phyloP scores from a whole-genome alignment of 2,797 vertebrate genomes.

The Aselliscus stoliczkanus region DNA sequence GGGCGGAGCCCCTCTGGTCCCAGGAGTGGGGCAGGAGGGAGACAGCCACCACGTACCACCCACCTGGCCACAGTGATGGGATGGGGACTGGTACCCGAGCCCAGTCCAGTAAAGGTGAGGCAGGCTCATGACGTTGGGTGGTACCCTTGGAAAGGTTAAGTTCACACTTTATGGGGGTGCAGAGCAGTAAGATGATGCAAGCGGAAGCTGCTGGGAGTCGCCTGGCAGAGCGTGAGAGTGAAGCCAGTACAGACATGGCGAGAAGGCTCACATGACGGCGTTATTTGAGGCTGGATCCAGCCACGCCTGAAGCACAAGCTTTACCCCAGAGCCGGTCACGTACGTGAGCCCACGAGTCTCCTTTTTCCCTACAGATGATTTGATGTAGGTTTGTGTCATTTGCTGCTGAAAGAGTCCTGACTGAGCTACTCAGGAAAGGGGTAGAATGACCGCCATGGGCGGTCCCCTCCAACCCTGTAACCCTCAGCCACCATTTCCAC shows the following conservation, averaged over 20 bases:
- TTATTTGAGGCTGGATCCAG: background rate
- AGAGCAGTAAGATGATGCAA: background rate
- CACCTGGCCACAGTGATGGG: background rate
- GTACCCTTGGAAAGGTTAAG: background rate
- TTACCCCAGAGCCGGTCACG: background rate
- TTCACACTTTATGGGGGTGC: background rate
- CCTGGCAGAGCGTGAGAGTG: accelerated
- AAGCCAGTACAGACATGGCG: no score
- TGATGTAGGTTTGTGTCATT: background rate
- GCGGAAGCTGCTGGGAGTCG: background rate
- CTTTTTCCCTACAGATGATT: background rate
- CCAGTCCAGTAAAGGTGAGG: background rate
- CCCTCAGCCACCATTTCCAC: accelerated
- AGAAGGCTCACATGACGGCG: accelerated
- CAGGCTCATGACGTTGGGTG: background rate
- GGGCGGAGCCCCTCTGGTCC: background rate
- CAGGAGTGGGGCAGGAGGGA: background rate
- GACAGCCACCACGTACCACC: background rate
- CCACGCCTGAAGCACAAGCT: background rate
- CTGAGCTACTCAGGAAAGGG: background rate
- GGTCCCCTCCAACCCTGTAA: no score
- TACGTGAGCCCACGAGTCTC: background rate
- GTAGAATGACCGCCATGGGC: accelerated
- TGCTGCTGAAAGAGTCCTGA: background rate
- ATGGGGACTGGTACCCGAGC: background rate